Conservation (phyloP, 2,888 invertebrate genomes). For the Tenthredo distinguenda region DNA sequence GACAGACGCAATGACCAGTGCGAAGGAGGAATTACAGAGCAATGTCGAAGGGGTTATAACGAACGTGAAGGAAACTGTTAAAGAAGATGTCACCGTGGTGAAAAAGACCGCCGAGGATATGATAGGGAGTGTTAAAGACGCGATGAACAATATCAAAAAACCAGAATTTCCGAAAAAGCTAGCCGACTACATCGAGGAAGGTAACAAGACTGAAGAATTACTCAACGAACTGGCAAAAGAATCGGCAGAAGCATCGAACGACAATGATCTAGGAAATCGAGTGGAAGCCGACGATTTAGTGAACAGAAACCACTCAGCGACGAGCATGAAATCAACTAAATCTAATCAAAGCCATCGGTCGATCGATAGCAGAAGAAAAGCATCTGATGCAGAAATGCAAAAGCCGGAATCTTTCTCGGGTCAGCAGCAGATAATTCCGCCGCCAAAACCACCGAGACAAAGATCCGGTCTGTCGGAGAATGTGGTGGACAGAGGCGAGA, state of each 20-base stretch:
- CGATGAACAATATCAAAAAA: conserved; percentile 58
- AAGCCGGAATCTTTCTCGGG: conserved; percentile 63
- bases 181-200: conserved; percentile 56
- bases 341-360: conserved; percentile 46
- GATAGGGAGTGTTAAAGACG: conserved; percentile 44
- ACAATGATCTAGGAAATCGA: conserved; percentile 31
- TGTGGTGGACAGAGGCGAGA: conserved; percentile 63
- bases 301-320: conserved; percentile 40
- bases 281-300: conserved; percentile 41
- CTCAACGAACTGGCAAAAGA: conserved; percentile 31
- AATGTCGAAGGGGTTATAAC: conserved; percentile 42
- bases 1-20: conserved; percentile 54
- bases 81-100: conserved; percentile 29
- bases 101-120: conserved; percentile 52
- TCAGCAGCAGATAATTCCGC: conserved; percentile 72
- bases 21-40: conserved; percentile 40
- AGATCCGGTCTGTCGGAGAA: conserved; percentile 78
- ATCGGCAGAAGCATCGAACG: conserved; percentile 16
- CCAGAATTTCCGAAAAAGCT: conserved; percentile 57
- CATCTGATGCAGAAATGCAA: conserved; percentile 14
- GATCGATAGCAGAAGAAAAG: conserved; percentile 16
- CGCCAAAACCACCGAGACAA: conserved; percentile 76
- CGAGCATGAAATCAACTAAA: conserved; percentile 25
- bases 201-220: conserved; percentile 42
- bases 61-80: conserved; percentile 28